Base-by-base conservation (phyloP, 2,797 vertebrate genomes). In the Ambastaia sidthimunki region DNA sequence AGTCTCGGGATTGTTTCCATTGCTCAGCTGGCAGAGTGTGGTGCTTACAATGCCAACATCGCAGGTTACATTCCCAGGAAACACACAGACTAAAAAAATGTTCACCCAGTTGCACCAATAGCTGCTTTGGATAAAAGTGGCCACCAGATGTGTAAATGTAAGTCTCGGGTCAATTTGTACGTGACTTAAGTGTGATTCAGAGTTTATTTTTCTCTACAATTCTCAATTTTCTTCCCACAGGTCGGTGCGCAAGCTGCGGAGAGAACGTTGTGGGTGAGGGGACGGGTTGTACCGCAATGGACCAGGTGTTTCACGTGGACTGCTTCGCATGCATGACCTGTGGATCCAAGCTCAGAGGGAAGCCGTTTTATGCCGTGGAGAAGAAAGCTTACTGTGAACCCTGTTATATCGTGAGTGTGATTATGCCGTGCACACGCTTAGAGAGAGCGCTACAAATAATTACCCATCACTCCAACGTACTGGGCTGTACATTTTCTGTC, bases 351-450 rank as follows among this genome's bases (percentile, higher is more conserved):
- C 95, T 99, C 87, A 94, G 97, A 7, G 98, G 98, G 16, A 97
- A 98, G 85, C 97, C 98, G 50, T 99, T 99, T 94, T 99, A 98
- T 0, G 96, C 97, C 0, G 94, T 99, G 91, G 98, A 99, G 81
- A 99, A 98, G 94, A 99, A 97, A 87, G 96, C 97, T 3, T 99
- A 95, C 89, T 99, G 98, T 9, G 98, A 99, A 89, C 95, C 96
- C 76, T 99, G 98, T 93, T 99, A 99, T 87, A 95, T 98, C 0
- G 98, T 99, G 87, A 98, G 98, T 96, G 80, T 73, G n/a, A 74
- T 62, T 1, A 59, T 10, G 31, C 16, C n/a, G 52, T 71, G 28
- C 59, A 66, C 48, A 71, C 19, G 67, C 47, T 50, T 37, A 65
- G 52, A 55, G 18, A 21, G 18, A 19, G n/a, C 10, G 23, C 55